Percentiles rank a stretch among this genome's conserved stretches.
These are phyloP conservation scores for Sebastolobus alascanus DNA, from an alignment of 2,797 vertebrate genomes.

Conservation along the genomic window DNA sequence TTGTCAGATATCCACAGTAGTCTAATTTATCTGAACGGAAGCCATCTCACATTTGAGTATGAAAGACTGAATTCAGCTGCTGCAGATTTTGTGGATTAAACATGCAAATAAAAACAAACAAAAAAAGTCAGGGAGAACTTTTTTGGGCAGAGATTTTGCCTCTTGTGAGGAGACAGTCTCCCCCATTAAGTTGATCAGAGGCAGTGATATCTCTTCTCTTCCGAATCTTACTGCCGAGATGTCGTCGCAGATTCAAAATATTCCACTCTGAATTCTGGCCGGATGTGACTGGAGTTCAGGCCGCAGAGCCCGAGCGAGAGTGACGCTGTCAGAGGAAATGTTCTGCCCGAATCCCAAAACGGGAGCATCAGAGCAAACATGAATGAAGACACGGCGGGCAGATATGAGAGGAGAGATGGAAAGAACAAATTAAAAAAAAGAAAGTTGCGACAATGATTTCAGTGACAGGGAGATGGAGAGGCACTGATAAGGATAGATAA, in stretches of 20 bases:
- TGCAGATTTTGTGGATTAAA: slow-evolving; percentile 22
- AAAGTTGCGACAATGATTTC: slow-evolving; percentile 53
- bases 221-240: slow-evolving; percentile 41
- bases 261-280: slow-evolving; percentile 54
- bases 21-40: neutral
- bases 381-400: slow-evolving; percentile 44
- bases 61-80: slow-evolving; percentile 12
- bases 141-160: slow-evolving; percentile 2
- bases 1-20: slow-evolving; percentile 9
- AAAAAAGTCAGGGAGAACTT: slow-evolving; percentile 27
- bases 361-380: slow-evolving; percentile 62
- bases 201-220: slow-evolving; percentile 42
- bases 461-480: slow-evolving; percentile 56
- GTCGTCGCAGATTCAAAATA: slow-evolving; percentile 63
- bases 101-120: neutral
- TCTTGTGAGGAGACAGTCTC: slow-evolving; percentile 30
- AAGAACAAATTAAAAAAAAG: slow-evolving; percentile 37
- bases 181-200: slow-evolving; percentile 70
- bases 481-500: slow-evolving; percentile 51
- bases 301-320: slow-evolving; percentile 52
- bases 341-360: slow-evolving; percentile 62
- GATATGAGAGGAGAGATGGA: slow-evolving; percentile 47
- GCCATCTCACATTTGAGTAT: neutral
- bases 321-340: slow-evolving; percentile 76
- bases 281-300: slow-evolving; percentile 67